Percentiles rank a stretch among this genome's conserved stretches.
Evolutionary conservation across 1,140 invertebrate species (phyloP).

Genomic region (Euschistus heros): DNA sequence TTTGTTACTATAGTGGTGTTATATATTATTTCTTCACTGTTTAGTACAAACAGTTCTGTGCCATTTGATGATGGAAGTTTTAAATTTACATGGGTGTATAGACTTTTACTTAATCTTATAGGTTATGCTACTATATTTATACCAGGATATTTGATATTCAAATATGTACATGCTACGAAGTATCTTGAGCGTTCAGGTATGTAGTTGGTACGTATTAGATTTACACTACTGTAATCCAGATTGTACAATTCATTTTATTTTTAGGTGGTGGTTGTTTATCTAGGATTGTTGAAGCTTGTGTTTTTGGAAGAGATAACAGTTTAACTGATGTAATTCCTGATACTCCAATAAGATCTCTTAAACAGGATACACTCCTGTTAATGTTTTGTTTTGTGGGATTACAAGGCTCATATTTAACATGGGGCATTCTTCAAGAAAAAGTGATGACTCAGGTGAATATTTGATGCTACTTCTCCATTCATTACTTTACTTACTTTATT

Average conservation of each 20-base stretch:
- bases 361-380: slow-evolving; percentile 39
- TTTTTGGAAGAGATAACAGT: slow-evolving; percentile 39
- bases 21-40: slow-evolving; percentile 13
- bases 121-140: slow-evolving; percentile 83
- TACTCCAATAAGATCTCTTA: slow-evolving; percentile 13
- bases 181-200: slow-evolving; percentile 71
- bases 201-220: neutral
- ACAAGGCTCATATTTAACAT: slow-evolving; percentile 82
- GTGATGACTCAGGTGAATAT: slow-evolving; percentile 68
- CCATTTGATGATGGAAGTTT: slow-evolving; percentile 18
- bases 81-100: slow-evolving; percentile 60
- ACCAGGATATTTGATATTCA: slow-evolving; percentile 73
- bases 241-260: slow-evolving; percentile 7
- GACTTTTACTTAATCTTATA: slow-evolving; percentile 65
- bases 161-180: slow-evolving; percentile 66
- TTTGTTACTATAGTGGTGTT: slow-evolving; percentile 16
- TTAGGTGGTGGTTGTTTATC: slow-evolving; percentile 44
- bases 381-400: slow-evolving; percentile 77
- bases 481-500: no score
- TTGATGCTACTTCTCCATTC: no score
- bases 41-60: neutral
- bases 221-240: neutral
- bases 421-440: slow-evolving; percentile 91
- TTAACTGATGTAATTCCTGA: slow-evolving; percentile 3
- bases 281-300: slow-evolving; percentile 48